Evolutionary conservation across 2,113 vertebrate genomes (phyloP).

Genomic region (Echinops telfairi): DNA sequence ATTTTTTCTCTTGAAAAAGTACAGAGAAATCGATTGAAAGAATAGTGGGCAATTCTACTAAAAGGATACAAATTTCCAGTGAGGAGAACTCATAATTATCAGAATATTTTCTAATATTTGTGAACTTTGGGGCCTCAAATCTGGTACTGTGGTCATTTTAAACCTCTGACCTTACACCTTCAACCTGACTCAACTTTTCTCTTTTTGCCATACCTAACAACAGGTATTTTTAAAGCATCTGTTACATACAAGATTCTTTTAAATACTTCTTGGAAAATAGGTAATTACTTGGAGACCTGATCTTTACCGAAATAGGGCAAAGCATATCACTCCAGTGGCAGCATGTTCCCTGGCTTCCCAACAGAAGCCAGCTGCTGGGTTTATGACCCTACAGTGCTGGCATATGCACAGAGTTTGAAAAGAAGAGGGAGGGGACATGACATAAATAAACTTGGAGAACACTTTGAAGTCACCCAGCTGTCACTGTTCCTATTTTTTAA

Average conservation of each 20-base stretch:
- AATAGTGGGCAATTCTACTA: background rate
- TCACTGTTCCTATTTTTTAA: constrained; percentile 67
- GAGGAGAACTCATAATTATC: background rate
- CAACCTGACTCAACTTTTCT: background rate
- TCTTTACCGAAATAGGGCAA: background rate
- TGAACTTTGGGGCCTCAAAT: background rate
- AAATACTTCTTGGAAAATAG: background rate
- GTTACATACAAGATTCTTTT: background rate
- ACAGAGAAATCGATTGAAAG: background rate
- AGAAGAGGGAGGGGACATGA: constrained; percentile 65
- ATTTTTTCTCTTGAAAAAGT: constrained; percentile 21
- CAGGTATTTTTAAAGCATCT: background rate
- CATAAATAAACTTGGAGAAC: constrained; percentile 68
- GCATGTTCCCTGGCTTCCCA: constrained; percentile 52
- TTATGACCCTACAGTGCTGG: constrained; percentile 68
- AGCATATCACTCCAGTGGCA: background rate
- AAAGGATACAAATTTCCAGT: background rate
- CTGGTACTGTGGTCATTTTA: background rate
- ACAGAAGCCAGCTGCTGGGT: constrained; percentile 69
- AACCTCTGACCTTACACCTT: background rate
- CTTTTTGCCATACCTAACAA: background rate
- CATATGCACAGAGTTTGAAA: constrained; percentile 67
- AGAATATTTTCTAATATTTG: background rate
- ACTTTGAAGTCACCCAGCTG: constrained; percentile 83
- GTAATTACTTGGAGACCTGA: background rate